These are phyloP conservation scores for Alauda arvensis DNA, from an alignment of 2,797 vertebrate species.

Conservation along the genomic window DNA sequence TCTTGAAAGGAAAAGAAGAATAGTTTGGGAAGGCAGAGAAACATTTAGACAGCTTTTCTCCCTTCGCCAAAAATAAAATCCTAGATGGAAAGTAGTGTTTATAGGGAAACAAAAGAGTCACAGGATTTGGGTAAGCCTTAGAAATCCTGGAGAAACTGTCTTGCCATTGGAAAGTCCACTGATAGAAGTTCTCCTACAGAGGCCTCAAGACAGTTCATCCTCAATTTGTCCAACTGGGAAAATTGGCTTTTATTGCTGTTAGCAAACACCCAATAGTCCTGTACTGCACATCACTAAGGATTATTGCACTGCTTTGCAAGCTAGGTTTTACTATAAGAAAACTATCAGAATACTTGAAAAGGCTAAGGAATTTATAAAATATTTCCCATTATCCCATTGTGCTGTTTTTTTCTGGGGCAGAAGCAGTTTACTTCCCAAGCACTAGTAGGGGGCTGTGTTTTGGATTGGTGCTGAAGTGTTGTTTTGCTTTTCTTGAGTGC, in stretches of 20 bases:
- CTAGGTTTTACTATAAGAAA: background rate
- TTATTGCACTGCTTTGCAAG: background rate
- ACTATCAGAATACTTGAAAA: background rate
- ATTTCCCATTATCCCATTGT: background rate
- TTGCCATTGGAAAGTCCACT: constrained; percentile 18
- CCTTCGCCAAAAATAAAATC: constrained; percentile 1
- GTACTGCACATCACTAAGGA: background rate
- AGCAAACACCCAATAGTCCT: background rate
- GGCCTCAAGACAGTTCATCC: background rate
- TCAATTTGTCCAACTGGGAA: background rate
- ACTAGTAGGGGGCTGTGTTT: background rate
- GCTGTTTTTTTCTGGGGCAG: background rate
- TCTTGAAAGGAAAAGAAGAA: constrained; percentile 37
- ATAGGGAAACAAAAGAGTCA: constrained; percentile 42
- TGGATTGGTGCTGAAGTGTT: background rate
- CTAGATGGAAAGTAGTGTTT: constrained; percentile 22
- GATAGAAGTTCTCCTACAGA: background rate
- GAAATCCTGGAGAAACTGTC: background rate
- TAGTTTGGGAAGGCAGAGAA: background rate
- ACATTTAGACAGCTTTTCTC: background rate
- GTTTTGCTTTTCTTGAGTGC: background rate
- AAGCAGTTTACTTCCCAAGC: background rate
- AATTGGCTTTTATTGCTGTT: background rate
- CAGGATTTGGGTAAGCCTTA: background rate
- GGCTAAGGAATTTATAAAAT: background rate